Conservation (phyloP, 1,140 invertebrate genomes). For the Atopsyche davidsoni region DNA sequence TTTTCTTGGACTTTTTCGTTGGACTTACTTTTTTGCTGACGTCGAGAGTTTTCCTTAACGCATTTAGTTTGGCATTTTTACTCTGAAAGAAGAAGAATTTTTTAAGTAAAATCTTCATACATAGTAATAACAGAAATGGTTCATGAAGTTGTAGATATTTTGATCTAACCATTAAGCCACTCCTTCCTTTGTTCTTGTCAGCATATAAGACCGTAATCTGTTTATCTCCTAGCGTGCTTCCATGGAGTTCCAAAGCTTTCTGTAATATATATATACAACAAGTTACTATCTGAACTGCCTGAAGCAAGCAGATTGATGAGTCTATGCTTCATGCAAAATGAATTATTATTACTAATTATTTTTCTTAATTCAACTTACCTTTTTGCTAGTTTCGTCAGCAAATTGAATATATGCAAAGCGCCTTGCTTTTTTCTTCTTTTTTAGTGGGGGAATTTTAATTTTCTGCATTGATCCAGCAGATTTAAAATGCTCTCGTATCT, state of each 20-base stretch:
- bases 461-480: conserved; percentile 36
- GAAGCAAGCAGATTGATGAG: no score
- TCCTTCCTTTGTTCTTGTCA: conserved; percentile 20
- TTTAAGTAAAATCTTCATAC: background rate
- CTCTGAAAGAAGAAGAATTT: conserved; percentile 17
- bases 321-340: background rate
- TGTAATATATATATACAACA: conserved; percentile 31
- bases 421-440: conserved; percentile 33
- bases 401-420: conserved; percentile 47
- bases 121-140: background rate
- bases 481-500: conserved; percentile 41
- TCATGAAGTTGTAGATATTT: conserved; percentile 4
- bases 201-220: conserved; percentile 45
- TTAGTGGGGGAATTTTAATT: conserved; percentile 38
- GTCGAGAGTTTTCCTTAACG: conserved; percentile 9
- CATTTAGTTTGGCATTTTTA: conserved; percentile 17
- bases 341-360: background rate
- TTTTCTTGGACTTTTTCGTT: no score
- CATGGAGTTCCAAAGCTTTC: conserved; percentile 45
- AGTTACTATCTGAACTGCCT: background rate
- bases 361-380: conserved; percentile 36
- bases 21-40: no score
- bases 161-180: conserved; percentile 11
- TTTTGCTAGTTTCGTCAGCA: conserved; percentile 36
- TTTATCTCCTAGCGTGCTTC: conserved; percentile 38